phyloP scores from a whole-genome alignment of 2,888 invertebrate genomes.

The Willowsia nigromaculata region DNA sequence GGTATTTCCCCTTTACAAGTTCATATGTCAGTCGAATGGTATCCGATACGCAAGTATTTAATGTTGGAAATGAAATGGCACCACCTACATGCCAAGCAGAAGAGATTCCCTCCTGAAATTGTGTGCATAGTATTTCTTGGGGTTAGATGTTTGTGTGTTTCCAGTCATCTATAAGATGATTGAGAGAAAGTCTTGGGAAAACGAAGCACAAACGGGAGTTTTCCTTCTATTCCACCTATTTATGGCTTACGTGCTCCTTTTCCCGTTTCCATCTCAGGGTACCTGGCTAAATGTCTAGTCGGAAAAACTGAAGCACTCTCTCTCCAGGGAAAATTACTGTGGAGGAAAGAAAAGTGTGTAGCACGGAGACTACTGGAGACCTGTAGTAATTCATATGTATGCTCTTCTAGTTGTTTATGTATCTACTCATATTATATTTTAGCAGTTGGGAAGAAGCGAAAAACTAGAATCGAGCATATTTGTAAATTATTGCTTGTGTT shows the following conservation, averaged over 20 bases:
- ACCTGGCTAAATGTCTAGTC: background rate
- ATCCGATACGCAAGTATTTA: background rate
- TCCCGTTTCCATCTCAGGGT: background rate
- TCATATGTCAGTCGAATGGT: conserved; percentile 6
- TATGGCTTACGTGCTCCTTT: background rate
- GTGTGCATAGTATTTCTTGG: too few species aligned
- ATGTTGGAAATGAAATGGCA: too few species aligned
- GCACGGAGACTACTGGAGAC: too few species aligned
- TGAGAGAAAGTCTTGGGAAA: conserved; percentile 37
- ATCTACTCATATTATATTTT: too few species aligned
- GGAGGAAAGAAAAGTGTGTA: too few species aligned
- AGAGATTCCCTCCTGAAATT: too few species aligned
- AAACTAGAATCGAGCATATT: too few species aligned
- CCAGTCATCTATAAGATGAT: conserved; percentile 28
- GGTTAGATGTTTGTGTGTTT: background rate
- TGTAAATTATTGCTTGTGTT: too few species aligned
- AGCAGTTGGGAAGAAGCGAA: too few species aligned
- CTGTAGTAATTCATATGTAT: too few species aligned
- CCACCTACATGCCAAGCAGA: too few species aligned
- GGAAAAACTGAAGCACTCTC: background rate
- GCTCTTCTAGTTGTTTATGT: too few species aligned
- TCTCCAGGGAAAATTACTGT: conserved; percentile 6
- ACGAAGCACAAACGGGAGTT: background rate
- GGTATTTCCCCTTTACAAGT: conserved; percentile 28
- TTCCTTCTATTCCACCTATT: background rate